These are phyloP conservation scores for Serrognathus titanus DNA, from an alignment of 2,888 invertebrate genomes.

Conservation along the genomic window DNA sequence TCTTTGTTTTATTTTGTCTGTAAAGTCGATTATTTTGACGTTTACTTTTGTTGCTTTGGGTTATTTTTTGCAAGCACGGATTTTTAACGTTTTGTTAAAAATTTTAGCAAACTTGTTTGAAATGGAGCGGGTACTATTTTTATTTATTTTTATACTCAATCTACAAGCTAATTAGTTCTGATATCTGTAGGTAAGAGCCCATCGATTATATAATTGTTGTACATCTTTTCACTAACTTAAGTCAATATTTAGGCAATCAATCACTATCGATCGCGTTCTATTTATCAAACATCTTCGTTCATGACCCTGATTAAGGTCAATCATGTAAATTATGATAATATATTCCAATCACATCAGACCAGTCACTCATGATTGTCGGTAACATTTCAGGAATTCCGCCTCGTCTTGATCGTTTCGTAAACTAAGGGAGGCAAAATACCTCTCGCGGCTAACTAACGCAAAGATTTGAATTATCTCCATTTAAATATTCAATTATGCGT, in stretches of 20 bases:
- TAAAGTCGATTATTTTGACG: too few relatives aligned
- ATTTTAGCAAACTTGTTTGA: too few relatives aligned
- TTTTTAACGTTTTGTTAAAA: too few relatives aligned
- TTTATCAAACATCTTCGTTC: not conserved
- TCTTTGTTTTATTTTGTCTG: too few relatives aligned
- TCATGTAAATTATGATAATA: constrained; percentile 5
- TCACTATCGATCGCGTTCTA: not conserved
- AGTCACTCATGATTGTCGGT: constrained; percentile 3
- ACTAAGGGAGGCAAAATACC: not conserved
- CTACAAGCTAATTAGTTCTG: too few relatives aligned
- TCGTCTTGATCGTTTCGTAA: not conserved
- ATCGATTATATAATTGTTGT: not conserved
- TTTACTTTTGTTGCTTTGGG: too few relatives aligned
- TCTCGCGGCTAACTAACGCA: too few relatives aligned
- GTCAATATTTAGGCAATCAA: not conserved
- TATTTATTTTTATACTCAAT: too few relatives aligned
- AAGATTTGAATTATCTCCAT: too few relatives aligned
- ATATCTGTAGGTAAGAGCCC: not conserved
- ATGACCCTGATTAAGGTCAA: not conserved
- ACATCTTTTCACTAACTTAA: not conserved
- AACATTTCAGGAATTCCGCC: constrained; percentile 5
- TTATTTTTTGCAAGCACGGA: too few relatives aligned
- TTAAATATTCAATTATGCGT: too few relatives aligned
- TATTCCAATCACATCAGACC: constrained; percentile 11
- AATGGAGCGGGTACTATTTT: too few relatives aligned